A percentile compares a stretch with the other conserved stretches of the same genome.
phyloP scores from a whole-genome alignment of 92 coral and sea anemone genomes.

The Porites divaricata region DNA sequence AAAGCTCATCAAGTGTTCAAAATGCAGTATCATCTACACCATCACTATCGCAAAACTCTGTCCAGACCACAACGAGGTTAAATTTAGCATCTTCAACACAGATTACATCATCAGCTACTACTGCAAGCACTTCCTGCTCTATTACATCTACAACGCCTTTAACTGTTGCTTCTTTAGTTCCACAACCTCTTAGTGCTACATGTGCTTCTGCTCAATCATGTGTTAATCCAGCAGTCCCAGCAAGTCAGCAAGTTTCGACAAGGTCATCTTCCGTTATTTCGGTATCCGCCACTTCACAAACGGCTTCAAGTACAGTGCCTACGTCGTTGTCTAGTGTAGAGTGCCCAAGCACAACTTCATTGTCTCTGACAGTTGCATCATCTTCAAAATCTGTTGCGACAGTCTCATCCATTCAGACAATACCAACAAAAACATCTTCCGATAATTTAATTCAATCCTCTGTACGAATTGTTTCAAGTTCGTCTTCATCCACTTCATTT shows the following conservation, averaged over 20 bases:
- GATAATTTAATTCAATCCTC: neutral
- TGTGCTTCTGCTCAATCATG: neutral
- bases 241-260: constrained; percentile 8
- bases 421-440: neutral
- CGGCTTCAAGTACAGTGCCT: neutral
- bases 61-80: neutral
- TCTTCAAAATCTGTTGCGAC: neutral
- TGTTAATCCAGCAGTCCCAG: neutral
- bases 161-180: neutral
- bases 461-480: neutral
- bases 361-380: neutral
- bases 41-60: neutral
- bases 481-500: neutral
- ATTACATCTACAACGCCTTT: neutral
- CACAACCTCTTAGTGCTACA: neutral
- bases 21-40: neutral
- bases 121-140: neutral
- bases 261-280: neutral
- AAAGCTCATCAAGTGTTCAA: constrained; percentile 15
- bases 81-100: neutral
- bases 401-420: neutral
- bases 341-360: neutral
- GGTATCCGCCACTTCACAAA: neutral
- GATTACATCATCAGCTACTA: neutral
- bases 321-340: neutral